These are phyloP conservation scores for Chaenocephalus aceratus DNA, from an alignment of 2,113 vertebrate species.

Conservation along the genomic window DNA sequence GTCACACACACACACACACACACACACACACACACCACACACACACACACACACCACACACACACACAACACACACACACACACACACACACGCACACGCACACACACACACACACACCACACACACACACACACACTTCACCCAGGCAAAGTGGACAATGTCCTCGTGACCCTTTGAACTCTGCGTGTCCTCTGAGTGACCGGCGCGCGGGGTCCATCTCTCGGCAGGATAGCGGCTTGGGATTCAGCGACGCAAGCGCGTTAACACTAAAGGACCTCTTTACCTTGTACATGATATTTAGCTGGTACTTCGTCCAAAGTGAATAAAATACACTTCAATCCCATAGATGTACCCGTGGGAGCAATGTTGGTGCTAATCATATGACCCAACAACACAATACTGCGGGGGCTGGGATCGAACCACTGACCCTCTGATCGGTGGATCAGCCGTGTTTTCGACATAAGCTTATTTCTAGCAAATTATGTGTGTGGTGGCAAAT, in stretches of 20 bases:
- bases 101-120: constrained; percentile 26
- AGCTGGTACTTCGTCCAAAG: too few species aligned
- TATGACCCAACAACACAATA: too few species aligned
- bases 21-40: constrained; percentile 56
- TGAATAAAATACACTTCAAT: too few species aligned
- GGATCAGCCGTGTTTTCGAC: background rate
- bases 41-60: constrained; percentile 56
- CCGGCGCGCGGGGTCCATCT: constrained; percentile 45
- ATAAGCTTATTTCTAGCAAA: background rate
- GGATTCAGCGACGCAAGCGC: constrained; percentile 13
- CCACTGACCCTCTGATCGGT: too few species aligned
- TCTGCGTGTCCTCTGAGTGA: constrained; percentile 66
- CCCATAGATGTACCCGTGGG: too few species aligned
- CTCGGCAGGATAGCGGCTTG: background rate
- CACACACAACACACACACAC: constrained; percentile 53
- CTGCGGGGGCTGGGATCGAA: too few species aligned
- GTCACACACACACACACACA: constrained; percentile 48
- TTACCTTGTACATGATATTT: too few species aligned
- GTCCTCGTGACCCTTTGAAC: constrained; percentile 76
- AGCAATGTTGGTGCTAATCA: too few species aligned
- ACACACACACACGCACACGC: constrained; percentile 50
- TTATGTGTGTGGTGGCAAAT: background rate
- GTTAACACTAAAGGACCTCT: background rate
- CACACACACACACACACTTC: constrained; percentile 55
- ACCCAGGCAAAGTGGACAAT: constrained; percentile 81